A percentile compares a stretch with the other conserved stretches of the same genome.
Conservation (phyloP, 2,888 invertebrate genomes). For the Sthenelais limicola region DNA sequence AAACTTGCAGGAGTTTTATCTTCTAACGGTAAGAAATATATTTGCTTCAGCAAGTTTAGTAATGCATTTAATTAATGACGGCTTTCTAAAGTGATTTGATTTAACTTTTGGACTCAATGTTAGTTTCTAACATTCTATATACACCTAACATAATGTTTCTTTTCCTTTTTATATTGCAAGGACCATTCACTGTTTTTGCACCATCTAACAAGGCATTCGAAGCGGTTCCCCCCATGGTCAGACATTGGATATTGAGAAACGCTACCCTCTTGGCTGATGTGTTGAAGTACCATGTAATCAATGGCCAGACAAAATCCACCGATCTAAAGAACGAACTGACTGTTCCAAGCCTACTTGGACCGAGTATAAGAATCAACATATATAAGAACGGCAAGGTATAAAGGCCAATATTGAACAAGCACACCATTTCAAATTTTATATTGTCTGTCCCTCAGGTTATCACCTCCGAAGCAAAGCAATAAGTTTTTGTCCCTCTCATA, state of each 20-base stretch:
- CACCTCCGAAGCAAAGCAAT: too few relatives aligned
- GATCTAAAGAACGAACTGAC: constrained; percentile 53
- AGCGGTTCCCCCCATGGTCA: constrained; percentile 50
- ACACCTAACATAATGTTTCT: too few relatives aligned
- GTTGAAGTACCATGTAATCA: constrained; percentile 51
- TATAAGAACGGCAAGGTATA: constrained; percentile 53
- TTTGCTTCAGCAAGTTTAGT: background rate
- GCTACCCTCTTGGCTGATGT: constrained; percentile 46
- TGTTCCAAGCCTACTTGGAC: constrained; percentile 48
- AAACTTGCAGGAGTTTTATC: constrained; percentile 52
- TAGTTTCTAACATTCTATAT: too few relatives aligned
- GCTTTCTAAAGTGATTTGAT: too few relatives aligned
- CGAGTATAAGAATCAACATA: constrained; percentile 54
- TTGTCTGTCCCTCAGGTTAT: too few relatives aligned
- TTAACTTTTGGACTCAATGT: too few relatives aligned
- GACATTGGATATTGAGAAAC: constrained; percentile 50
- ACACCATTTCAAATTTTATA: too few relatives aligned
- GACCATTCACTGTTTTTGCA: constrained; percentile 57
- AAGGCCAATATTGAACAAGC: too few relatives aligned
- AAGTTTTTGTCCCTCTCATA: too few relatives aligned
- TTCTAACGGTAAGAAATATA: constrained; percentile 48
- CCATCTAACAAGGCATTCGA: constrained; percentile 55
- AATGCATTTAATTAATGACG: too few relatives aligned
- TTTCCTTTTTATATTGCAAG: constrained; percentile 39
- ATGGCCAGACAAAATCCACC: constrained; percentile 52